Evolutionary conservation across 2,888 invertebrate species (phyloP), one percentile per base, ranked within the genome.

Genomic region (Tinea trinotella): DNA sequence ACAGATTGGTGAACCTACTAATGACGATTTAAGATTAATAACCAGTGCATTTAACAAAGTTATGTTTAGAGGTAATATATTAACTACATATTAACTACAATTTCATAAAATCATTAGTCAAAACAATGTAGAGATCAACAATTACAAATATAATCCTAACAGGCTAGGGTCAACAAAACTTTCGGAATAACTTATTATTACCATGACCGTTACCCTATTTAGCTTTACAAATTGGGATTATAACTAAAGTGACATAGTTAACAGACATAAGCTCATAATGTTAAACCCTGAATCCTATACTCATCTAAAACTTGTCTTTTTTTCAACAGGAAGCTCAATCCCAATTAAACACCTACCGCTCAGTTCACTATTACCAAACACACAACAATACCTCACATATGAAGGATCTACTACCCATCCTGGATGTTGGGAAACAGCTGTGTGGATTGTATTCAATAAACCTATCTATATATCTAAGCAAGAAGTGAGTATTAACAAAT

Each of bases 341-440:
- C 91, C 92, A 55, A 93, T 98, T 71, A 91, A 92, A 66, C 93
- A 95, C 71, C 87, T 98, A 66, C 95, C 96, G 20, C 88, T 98
- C 62, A 91, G 92, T 65, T 92, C 92, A 55, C 86, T 98, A 55
- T 89, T 99, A 64, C 98, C 99, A 59, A 92, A 93, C 71, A 98
- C 97, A 46, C 92, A 93, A 65, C 93, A 95, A 74, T 99, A 97
- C 85, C 94, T 99, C 87, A 99, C 99, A 22, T 99, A 98, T 78
- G 98, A 98, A 74, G 98, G 98, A 18, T 98, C 98, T 61, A 94
- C 97, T 63, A 98, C 99, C 55, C 96, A 96, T 82, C 99, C 99
- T 6, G 96, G 98, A 52, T 99, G 99, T 82, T 96, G 98, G 93
- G 99, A 99, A 84, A 98, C 98, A n/a, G 96, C 98, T 35, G 96